A percentile compares a stretch with the other conserved stretches of the same genome.
Evolutionary conservation across 2,113 vertebrate species (phyloP).

Genomic region (Saccopteryx leptura): DNA sequence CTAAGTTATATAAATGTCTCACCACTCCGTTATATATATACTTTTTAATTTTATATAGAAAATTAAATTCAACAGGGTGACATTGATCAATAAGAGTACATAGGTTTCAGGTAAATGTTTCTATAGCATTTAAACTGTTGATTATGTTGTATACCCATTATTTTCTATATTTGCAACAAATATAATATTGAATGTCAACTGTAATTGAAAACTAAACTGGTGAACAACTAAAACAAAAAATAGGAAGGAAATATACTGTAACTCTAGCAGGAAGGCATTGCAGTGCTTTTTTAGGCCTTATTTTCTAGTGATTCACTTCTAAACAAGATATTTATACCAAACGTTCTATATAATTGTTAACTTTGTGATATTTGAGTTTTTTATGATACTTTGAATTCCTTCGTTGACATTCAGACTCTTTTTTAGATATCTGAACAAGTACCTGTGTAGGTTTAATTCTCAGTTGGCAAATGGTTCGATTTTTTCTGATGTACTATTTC

Average conservation of each 20-base stretch:
- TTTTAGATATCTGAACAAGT: background rate
- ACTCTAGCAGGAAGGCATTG: constrained; percentile 35
- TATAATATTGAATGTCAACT: background rate
- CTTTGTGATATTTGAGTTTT: constrained; percentile 42
- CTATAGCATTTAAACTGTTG: no score
- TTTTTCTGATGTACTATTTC: background rate
- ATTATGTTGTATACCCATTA: no score
- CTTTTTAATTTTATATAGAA: no score
- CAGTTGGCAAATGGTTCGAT: background rate
- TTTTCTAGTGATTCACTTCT: background rate
- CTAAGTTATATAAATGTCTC: background rate
- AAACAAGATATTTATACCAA: background rate
- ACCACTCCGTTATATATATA: background rate
- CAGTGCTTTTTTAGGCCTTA: background rate
- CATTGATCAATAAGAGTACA: no score
- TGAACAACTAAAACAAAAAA: background rate
- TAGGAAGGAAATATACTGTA: background rate
- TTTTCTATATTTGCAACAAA: background rate
- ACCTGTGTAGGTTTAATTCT: background rate
- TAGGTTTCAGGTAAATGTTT: no score
- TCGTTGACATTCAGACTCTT: background rate
- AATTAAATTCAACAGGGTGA: no score
- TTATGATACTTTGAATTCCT: background rate
- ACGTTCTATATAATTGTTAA: constrained; percentile 36
- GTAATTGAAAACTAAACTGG: background rate